Conservation (phyloP, 2,113 vertebrate genomes). For the Apodemus speciosus region DNA sequence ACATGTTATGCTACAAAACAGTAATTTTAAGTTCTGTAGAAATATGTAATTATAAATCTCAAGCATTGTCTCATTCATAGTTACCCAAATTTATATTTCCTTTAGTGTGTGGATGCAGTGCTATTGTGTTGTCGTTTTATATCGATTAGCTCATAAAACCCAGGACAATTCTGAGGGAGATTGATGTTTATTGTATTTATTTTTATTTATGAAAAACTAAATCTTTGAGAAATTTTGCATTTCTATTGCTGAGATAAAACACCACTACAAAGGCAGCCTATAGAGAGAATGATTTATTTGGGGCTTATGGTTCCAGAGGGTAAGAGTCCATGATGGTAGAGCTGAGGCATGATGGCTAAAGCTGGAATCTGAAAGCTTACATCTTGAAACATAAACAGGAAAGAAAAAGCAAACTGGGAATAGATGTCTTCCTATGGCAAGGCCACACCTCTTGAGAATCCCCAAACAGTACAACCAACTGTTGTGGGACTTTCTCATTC, state of each 20-base stretch:
- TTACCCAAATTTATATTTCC: conserved; percentile 14
- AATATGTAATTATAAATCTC: background rate
- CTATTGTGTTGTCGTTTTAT: background rate
- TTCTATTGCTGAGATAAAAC: background rate
- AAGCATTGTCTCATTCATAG: background rate
- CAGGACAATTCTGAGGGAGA: background rate
- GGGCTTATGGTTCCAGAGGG: background rate
- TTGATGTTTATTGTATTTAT: conserved; percentile 8
- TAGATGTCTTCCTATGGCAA: background rate
- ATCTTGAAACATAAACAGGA: background rate
- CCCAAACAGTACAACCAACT: background rate
- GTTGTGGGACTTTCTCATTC: background rate
- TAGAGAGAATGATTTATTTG: background rate
- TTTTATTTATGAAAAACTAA: conserved; percentile 27
- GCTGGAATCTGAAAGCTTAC: background rate
- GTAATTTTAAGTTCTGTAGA: too few relatives aligned
- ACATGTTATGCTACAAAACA: too few relatives aligned
- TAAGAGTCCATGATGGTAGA: background rate
- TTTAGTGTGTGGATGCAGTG: background rate
- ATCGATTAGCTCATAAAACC: background rate
- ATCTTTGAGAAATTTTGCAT: background rate
- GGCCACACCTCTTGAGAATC: background rate
- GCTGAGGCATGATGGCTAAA: background rate
- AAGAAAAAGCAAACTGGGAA: background rate
- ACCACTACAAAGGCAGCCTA: background rate